phyloP scores from a whole-genome alignment of 2,888 invertebrate species.

The Congeria kusceri region DNA sequence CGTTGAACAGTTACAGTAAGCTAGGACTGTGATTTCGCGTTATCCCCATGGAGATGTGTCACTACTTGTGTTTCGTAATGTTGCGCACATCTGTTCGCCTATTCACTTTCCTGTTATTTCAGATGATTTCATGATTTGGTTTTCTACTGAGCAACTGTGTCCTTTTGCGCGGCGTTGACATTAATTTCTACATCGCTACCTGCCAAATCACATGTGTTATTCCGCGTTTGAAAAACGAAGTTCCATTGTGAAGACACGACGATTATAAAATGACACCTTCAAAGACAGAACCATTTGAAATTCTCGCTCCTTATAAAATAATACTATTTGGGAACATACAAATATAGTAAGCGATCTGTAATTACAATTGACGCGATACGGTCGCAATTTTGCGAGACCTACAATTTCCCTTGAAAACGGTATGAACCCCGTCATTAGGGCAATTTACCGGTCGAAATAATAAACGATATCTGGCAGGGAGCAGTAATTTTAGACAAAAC shows the following conservation, averaged over 20 bases:
- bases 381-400: slow-evolving; percentile 34
- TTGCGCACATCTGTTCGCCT: too few species aligned
- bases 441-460: slow-evolving; percentile 37
- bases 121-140: too few species aligned
- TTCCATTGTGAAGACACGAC: slow-evolving; percentile 1
- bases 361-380: slow-evolving; percentile 50
- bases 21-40: too few species aligned
- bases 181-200: slow-evolving; percentile 4
- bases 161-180: slow-evolving; percentile 1
- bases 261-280: slow-evolving; percentile 10
- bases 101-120: too few species aligned
- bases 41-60: too few species aligned
- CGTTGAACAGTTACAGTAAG: too few species aligned
- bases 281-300: slow-evolving; percentile 9
- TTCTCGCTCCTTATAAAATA: slow-evolving; percentile 7
- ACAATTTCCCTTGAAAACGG: slow-evolving; percentile 41
- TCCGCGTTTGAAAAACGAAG: not conserved
- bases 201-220: slow-evolving; percentile 8
- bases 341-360: slow-evolving; percentile 22
- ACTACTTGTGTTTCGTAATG: too few species aligned
- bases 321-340: slow-evolving; percentile 7
- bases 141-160: not conserved
- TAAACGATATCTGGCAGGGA: slow-evolving; percentile 40
- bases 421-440: slow-evolving; percentile 42
- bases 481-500: slow-evolving; percentile 58